These are phyloP conservation scores for Drosophila anomalata DNA, from an alignment of 2,888 invertebrate species.

Conservation along the genomic window DNA sequence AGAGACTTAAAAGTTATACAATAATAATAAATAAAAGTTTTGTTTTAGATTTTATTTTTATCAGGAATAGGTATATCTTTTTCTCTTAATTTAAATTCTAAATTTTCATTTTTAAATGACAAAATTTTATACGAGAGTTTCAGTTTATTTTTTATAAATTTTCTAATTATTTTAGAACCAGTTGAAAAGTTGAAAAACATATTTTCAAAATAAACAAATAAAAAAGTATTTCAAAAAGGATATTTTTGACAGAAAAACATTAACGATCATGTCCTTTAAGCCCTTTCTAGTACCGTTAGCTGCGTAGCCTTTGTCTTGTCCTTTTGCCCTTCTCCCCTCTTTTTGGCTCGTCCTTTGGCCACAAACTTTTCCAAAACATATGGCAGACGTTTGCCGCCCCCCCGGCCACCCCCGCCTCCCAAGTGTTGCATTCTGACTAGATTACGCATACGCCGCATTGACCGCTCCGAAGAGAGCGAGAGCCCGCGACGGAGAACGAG, in stretches of 20 bases:
- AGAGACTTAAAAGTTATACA: no score
- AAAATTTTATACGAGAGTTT: no score
- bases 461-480: constrained; percentile 39
- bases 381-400: constrained; percentile 11
- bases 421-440: constrained; percentile 23
- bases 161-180: no score
- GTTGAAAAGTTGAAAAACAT: no score
- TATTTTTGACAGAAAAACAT: neutral
- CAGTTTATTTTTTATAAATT: no score
- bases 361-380: constrained; percentile 31
- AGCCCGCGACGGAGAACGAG: neutral
- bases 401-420: neutral
- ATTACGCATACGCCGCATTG: constrained; percentile 76
- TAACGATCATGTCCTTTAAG: neutral
- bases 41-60: no score
- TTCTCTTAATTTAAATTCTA: no score
- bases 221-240: neutral
- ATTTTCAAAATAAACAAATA: no score
- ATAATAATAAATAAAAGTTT: no score
- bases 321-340: neutral
- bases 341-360: neutral
- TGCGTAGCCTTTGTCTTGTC: neutral
- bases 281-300: neutral
- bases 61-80: no score
- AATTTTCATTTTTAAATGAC: no score